phyloP scores from a whole-genome alignment of 2,888 invertebrate genomes.

The Brenthis ino region DNA sequence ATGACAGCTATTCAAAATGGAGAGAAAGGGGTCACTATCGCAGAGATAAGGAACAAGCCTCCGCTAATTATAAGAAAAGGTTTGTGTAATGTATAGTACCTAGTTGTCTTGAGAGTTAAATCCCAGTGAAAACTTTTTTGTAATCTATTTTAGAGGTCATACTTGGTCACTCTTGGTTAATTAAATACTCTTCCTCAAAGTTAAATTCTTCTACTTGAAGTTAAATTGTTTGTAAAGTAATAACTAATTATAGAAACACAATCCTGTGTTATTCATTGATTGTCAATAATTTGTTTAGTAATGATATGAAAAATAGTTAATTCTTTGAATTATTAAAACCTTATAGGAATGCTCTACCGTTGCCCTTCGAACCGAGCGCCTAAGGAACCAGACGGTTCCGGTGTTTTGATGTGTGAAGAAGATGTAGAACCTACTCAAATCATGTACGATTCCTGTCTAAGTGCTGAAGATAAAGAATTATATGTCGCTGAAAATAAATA shows the following conservation, averaged over 20 bases:
- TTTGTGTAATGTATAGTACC: slow-evolving; percentile 34
- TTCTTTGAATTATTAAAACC: no score
- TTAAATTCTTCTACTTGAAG: no score
- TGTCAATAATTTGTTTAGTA: no score
- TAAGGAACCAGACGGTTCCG: slow-evolving; percentile 72
- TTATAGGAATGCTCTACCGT: slow-evolving; percentile 66
- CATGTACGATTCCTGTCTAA: slow-evolving; percentile 73
- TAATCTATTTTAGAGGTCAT: no score
- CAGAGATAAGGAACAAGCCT: slow-evolving; percentile 70
- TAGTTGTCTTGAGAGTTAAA: neutral
- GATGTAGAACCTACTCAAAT: slow-evolving; percentile 61
- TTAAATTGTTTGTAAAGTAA: no score
- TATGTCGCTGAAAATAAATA: slow-evolving; percentile 66
- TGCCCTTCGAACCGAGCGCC: slow-evolving; percentile 71
- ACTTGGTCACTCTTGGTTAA: no score
- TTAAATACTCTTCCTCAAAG: no score
- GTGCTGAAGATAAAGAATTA: slow-evolving; percentile 72
- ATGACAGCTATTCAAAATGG: slow-evolving; percentile 77
- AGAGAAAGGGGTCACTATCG: slow-evolving; percentile 73
- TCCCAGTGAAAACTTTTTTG: neutral
- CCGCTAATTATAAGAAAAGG: slow-evolving; percentile 71
- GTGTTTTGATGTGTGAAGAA: slow-evolving; percentile 64
- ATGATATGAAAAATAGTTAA: neutral
- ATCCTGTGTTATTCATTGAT: no score
- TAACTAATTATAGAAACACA: no score